Base-by-base conservation (phyloP, 2,113 vertebrate species). In the Cyanistes caeruleus region DNA sequence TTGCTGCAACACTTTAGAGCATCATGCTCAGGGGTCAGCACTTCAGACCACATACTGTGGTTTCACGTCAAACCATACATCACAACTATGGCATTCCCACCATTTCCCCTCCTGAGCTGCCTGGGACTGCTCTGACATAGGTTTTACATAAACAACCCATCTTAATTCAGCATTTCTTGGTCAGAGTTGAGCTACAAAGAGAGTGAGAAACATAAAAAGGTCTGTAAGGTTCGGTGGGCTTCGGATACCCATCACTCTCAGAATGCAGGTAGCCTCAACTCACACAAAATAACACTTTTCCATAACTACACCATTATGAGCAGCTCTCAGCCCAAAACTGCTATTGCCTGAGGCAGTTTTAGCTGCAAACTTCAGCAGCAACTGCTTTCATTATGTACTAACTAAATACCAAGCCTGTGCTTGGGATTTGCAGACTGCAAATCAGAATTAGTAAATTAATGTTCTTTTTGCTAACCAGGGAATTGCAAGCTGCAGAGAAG, bases 11-110 rank as follows among this genome's bases (percentile, higher is more conserved):
- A 41, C 74, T 78, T 55, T 2, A 44, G 55, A 80, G 59, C 60
- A 72, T 77, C 84, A 49, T 27, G 65, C 55, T 93, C n/a, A 41
- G 82, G 49, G 49, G 24, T 24, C 84, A 91, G 52, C 21, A 68
- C 17, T 89, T 82, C 56, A 64, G 74, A 87, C 44, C 78, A 91
- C 73, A 89, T 55, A 64, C 31, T 37, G 60, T 76, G 65, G 74
- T 93, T 93, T 94, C 65, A 96, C 73, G 79, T 85, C 82, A 95
- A 93, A 73, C 37, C 25, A 62, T 49, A 80, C 46, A 85, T 90
- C 82, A 35, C 56, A 94, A 88, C 85, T 70, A 73, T 55, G 75
- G 85, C 63, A 95, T 76, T 83, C 84, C 85, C 82, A 93, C 56
- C 60, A 44, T 90, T 90, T 82, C 44, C 74, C 58, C 53, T 91